A percentile compares a stretch with the other conserved stretches of the same genome.
Conservation (phyloP, 2,113 vertebrate species). For the Scomber colias region DNA sequence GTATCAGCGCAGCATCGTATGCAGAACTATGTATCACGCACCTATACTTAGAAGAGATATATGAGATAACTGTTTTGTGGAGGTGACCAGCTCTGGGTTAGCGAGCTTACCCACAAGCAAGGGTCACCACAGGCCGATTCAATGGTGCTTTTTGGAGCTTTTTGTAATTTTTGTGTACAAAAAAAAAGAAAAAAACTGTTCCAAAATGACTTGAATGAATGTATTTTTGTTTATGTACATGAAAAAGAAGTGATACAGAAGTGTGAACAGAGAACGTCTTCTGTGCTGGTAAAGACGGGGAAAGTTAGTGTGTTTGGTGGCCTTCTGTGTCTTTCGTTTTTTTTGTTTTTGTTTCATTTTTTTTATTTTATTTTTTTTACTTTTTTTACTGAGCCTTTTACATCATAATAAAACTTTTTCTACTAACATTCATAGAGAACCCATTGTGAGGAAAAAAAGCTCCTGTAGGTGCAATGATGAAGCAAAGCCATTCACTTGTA, state of each 20-base stretch:
- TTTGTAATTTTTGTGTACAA: constrained; percentile 86
- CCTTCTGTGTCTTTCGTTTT: constrained; percentile 79
- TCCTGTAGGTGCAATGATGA: constrained; percentile 80
- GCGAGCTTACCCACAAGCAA: constrained; percentile 52
- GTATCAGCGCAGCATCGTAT: constrained; percentile 64
- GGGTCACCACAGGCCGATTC: constrained; percentile 84
- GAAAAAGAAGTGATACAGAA: constrained; percentile 79
- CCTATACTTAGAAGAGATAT: constrained; percentile 80
- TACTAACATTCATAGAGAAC: constrained; percentile 79
- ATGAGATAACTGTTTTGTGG: constrained; percentile 81
- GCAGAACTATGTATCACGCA: constrained; percentile 74
- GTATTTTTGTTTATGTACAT: constrained; percentile 86
- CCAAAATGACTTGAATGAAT: constrained; percentile 91
- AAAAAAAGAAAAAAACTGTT: constrained; percentile 81
- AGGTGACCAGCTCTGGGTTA: constrained; percentile 73
- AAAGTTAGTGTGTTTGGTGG: constrained; percentile 76
- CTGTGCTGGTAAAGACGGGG: constrained; percentile 70
- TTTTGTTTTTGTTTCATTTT: constrained; percentile 28
- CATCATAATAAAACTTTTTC: constrained; percentile 81
- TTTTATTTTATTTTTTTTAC: constrained; percentile 44
- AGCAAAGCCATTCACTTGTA: constrained; percentile 76
- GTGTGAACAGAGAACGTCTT: constrained; percentile 72
- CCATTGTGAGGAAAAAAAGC: constrained; percentile 69
- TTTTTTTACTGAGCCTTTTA: constrained; percentile 84
- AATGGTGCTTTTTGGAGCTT: constrained; percentile 88